Evolutionary conservation across 2,888 invertebrate genomes (phyloP), one percentile per base, ranked within the genome.

Genomic region (Hetaerina titia): DNA sequence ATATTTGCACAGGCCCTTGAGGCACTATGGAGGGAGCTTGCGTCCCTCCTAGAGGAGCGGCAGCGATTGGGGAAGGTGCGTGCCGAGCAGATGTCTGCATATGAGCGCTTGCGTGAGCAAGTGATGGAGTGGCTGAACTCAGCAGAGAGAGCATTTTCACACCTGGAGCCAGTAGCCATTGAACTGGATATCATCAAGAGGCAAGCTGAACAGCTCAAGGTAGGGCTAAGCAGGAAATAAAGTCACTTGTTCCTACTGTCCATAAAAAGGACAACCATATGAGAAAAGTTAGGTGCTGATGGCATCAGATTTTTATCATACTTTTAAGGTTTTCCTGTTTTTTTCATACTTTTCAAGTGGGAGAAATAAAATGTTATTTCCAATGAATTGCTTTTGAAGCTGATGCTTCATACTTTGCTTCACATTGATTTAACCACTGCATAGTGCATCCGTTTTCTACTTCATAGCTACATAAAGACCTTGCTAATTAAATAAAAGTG

Each of bases 11-110:
- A 96, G 96, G 97, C 98, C 5, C 97, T 99, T 95, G 99, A 99
- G 97, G 98, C 98, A 95, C 98, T 98, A 96, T 99, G 99, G 99
- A 98, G 98, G 94, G 99, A 99, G 96, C 97, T 99, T 96, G 98
- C 98, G 96, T 97, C 98, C 31, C 97, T 98, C 0, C 97, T 99
- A 58, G 98, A 98, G 95, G 99, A 99, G 96, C 98, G 98, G 96
- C 98, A 98, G 96, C 98, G 98, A 96, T 97, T 99, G 58, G 98
- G 98, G 74, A 98, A 98, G 96, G 98, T 98, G 96, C 98, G 99
- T 94, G 98, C 98, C 0, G 99, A 99, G 96, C 99, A 99, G 96
- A 97, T 98, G 95, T 98, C 97, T 96, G 98, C 98, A 58, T 99
- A 99, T 96, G 99, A 99, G 96, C 97, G 97, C 58, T 97, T 99